Evolutionary conservation across 2,888 invertebrate genomes (phyloP).

Genomic region (Alcis repandata): DNA sequence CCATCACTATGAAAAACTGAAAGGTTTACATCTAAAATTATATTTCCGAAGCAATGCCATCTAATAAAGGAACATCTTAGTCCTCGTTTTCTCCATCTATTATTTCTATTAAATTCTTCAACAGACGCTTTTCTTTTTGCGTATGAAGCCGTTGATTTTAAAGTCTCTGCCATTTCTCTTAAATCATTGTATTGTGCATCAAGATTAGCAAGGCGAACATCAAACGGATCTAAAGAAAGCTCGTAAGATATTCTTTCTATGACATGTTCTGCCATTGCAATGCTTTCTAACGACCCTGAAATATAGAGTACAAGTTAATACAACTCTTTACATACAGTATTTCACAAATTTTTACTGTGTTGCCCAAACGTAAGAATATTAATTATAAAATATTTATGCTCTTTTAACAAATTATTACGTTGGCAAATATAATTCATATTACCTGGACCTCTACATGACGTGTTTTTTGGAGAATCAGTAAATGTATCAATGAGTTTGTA

Average conservation of each 20-base stretch:
- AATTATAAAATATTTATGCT: too few species aligned
- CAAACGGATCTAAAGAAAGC: conserved; percentile 83
- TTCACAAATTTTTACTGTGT: too few species aligned
- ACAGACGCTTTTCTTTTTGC: conserved; percentile 76
- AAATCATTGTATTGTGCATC: conserved; percentile 56
- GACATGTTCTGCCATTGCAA: conserved; percentile 85
- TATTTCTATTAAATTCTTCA: conserved; percentile 85
- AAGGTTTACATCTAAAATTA: conserved; percentile 80
- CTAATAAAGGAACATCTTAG: conserved; percentile 85
- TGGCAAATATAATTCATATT: conserved; percentile 19
- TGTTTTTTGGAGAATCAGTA: conserved; percentile 61
- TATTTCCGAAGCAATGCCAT: conserved; percentile 70
- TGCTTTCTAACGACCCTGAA: conserved; percentile 82
- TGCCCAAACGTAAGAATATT: too few species aligned
- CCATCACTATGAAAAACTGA: conserved; percentile 88
- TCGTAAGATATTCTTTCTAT: conserved; percentile 88
- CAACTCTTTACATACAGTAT: too few species aligned
- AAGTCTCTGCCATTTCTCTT: conserved; percentile 80
- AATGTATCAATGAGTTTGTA: conserved; percentile 51
- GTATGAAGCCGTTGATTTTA: conserved; percentile 84
- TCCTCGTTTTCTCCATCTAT: conserved; percentile 91
- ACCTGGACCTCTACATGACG: conserved; percentile 63
- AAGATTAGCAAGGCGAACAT: conserved; percentile 85
- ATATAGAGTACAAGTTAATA: background rate
- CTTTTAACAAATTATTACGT: too few species aligned